A percentile compares a stretch with the other conserved stretches of the same genome.
These are phyloP conservation scores for Characodon lateralis DNA, from an alignment of 2,797 vertebrate genomes.

Conservation along the genomic window DNA sequence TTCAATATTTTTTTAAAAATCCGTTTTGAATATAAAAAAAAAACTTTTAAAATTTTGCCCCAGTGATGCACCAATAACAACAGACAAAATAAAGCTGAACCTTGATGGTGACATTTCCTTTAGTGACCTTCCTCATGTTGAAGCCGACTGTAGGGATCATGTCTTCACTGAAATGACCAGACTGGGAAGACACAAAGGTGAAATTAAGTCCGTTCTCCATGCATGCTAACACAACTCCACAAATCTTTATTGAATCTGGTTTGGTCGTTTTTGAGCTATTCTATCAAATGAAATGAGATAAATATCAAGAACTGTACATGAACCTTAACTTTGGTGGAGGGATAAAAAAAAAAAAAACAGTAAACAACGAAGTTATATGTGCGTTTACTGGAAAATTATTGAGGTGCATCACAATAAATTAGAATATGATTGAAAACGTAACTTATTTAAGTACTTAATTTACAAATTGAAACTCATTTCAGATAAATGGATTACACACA, in stretches of 20 bases:
- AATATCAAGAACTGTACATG: not conserved
- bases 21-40: too few relatives aligned
- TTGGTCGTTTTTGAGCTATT: not conserved
- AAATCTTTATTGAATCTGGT: not conserved
- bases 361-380: too few relatives aligned
- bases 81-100: slow-evolving; percentile 66
- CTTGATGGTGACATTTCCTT: slow-evolving; percentile 99
- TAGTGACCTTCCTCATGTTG: slow-evolving; percentile 98
- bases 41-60: not conserved
- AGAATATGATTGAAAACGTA: not conserved
- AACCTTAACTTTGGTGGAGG: not conserved
- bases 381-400: not conserved
- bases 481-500: not conserved
- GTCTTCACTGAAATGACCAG: slow-evolving; percentile 98
- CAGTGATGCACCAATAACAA: not conserved
- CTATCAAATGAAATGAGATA: not conserved
- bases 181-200: slow-evolving; percentile 76
- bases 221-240: not conserved
- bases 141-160: slow-evolving; percentile 99
- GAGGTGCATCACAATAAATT: not conserved
- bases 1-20: not conserved
- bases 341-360: not conserved
- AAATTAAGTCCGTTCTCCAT: not conserved
- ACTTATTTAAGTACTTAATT: not conserved
- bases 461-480: not conserved